Percentiles rank a stretch among this genome's conserved stretches.
Evolutionary conservation across 2,888 invertebrate species (phyloP).

Genomic region (Andrena bucephala): DNA sequence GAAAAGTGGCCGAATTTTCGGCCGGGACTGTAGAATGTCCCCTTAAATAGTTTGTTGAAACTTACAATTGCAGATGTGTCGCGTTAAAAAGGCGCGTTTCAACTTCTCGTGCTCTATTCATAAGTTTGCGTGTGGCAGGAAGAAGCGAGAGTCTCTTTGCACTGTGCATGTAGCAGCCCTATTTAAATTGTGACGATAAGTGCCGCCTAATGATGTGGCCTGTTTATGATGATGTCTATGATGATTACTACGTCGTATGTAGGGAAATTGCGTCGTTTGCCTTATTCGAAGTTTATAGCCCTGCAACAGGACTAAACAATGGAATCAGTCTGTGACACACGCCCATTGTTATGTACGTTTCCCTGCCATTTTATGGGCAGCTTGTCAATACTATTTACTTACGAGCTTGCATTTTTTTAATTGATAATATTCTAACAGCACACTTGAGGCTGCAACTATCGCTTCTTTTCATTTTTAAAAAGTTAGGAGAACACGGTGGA

Average conservation of each 20-base stretch:
- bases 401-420: no score
- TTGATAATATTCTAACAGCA: no score
- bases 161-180: background rate
- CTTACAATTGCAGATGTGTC: background rate
- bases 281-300: background rate
- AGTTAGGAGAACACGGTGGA: no score
- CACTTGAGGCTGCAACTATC: no score
- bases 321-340: background rate
- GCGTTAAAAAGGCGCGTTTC: background rate
- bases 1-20: no score
- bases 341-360: no score
- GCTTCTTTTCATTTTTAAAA: no score
- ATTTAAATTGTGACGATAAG: background rate
- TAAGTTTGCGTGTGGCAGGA: background rate
- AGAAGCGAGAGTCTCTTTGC: background rate
- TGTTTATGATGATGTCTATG: background rate
- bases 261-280: background rate
- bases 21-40: no score
- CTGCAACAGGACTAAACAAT: background rate
- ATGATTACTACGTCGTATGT: background rate
- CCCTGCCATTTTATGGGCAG: no score
- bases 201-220: background rate
- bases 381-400: no score
- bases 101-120: background rate
- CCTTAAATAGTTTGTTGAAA: background rate